phyloP scores from a whole-genome alignment of 2,113 vertebrate genomes.

The Silurus meridionalis region DNA sequence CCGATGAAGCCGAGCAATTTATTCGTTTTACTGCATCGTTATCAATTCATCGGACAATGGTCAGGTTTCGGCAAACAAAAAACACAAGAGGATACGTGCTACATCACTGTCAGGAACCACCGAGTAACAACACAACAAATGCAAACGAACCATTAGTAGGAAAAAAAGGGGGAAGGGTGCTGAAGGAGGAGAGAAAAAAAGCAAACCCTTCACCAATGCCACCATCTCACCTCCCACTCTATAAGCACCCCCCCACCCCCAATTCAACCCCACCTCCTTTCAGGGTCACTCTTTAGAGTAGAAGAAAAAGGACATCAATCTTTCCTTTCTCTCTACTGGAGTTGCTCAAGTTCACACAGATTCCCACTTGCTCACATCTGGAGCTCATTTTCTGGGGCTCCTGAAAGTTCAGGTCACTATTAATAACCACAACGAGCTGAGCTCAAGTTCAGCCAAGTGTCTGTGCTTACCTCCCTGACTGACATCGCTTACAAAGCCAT shows the following conservation, averaged over 20 bases:
- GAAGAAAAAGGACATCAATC: constrained; percentile 58
- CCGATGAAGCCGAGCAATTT: neutral
- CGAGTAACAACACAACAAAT: neutral
- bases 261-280: neutral
- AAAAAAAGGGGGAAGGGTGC: neutral
- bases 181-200: neutral
- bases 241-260: neutral
- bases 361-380: constrained; percentile 75
- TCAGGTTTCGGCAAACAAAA: neutral
- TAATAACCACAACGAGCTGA: constrained; percentile 75
- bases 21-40: neutral
- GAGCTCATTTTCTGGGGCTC: constrained; percentile 76
- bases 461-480: constrained; percentile 56
- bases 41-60: neutral
- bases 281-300: constrained; percentile 35
- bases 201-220: neutral
- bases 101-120: constrained; percentile 17
- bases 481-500: constrained; percentile 27
- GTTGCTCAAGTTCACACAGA: constrained; percentile 61
- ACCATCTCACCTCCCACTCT: neutral
- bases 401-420: constrained; percentile 78
- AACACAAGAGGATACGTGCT: neutral
- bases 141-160: neutral
- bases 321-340: constrained; percentile 59
- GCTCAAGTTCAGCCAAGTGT: constrained; percentile 77